Conservation (phyloP, 2,888 invertebrate species). For the Cyrtodaria siliqua region DNA sequence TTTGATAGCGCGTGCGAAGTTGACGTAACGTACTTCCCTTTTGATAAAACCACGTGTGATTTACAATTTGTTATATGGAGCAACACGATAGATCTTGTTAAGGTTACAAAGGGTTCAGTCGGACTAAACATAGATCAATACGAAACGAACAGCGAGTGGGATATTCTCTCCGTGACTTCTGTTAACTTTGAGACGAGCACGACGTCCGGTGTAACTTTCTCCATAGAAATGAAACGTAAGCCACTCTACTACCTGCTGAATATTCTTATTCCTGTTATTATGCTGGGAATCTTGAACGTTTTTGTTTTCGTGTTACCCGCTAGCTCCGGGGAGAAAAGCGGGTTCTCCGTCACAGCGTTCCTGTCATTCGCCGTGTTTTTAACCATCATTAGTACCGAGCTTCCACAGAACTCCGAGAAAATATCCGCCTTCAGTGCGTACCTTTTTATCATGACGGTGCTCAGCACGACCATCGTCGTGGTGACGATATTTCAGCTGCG, state of each 20-base stretch:
- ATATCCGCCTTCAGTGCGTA: constrained; percentile 57
- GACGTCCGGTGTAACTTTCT: constrained; percentile 47
- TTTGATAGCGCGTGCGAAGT: constrained; percentile 65
- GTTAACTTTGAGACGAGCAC: constrained; percentile 24
- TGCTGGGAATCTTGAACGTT: constrained; percentile 51
- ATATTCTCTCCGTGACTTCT: constrained; percentile 16
- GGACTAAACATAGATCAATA: constrained; percentile 30
- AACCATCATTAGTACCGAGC: constrained; percentile 55
- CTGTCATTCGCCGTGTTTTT: constrained; percentile 59
- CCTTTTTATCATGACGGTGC: constrained; percentile 53
- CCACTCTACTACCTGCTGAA: constrained; percentile 60
- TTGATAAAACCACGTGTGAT: constrained; percentile 66
- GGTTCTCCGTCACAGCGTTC: constrained; percentile 53
- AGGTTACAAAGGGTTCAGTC: constrained; percentile 30
- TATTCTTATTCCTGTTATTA: constrained; percentile 58
- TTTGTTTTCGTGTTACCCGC: constrained; percentile 61
- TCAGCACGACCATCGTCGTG: constrained; percentile 50
- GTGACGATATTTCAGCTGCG: constrained; percentile 52
- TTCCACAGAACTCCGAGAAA: constrained; percentile 55
- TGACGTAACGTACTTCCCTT: constrained; percentile 66
- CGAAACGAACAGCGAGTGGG: constrained; percentile 54
- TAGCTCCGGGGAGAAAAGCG: constrained; percentile 50
- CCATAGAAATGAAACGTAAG: constrained; percentile 49
- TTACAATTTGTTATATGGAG: constrained; percentile 68
- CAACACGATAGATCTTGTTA: constrained; percentile 49